phyloP scores from a whole-genome alignment of 2,888 invertebrate genomes.

The Sepioteuthis lessoniana region DNA sequence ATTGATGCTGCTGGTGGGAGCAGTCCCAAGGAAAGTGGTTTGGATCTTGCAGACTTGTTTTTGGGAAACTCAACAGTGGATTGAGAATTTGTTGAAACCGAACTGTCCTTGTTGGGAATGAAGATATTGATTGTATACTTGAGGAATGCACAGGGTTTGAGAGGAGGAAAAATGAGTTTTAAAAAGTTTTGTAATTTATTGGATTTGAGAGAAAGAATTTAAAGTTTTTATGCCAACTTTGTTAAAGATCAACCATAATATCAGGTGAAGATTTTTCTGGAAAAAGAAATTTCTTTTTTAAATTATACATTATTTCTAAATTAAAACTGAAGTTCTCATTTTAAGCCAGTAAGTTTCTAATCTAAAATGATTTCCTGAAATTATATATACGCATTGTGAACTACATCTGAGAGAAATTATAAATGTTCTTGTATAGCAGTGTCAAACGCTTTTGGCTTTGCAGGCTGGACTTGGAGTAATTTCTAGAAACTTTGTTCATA shows the following conservation, averaged over 20 bases:
- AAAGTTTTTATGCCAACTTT: background rate
- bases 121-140: background rate
- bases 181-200: background rate
- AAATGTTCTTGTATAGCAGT: no score
- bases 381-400: no score
- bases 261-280: background rate
- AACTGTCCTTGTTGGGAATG: background rate
- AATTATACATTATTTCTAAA: no score
- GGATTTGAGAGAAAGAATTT: background rate
- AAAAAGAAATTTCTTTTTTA: background rate
- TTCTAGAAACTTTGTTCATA: no score
- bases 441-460: no score
- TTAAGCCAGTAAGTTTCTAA: no score
- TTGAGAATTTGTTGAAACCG: background rate
- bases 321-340: no score
- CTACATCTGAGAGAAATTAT: no score
- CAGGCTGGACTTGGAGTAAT: no score
- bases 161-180: background rate
- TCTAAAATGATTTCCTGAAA: no score
- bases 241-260: background rate
- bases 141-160: background rate
- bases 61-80: background rate
- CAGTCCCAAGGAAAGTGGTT: conserved; percentile 34
- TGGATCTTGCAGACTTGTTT: conserved; percentile 36
- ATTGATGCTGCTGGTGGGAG: background rate